phyloP scores from a whole-genome alignment of 2,888 invertebrate genomes.

The Anaspis maculata region DNA sequence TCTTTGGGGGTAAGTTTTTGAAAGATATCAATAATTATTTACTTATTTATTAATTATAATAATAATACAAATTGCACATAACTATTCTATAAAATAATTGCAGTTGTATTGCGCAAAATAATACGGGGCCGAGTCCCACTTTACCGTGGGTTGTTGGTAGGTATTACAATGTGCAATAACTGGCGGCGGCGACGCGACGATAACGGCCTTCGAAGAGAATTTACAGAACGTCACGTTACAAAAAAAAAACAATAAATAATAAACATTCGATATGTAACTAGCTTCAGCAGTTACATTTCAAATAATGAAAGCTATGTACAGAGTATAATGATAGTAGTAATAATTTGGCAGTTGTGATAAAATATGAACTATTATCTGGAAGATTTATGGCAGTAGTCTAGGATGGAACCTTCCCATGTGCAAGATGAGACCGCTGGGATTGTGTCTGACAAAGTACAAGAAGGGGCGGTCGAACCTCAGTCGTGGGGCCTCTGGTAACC shows the following conservation, averaged over 20 bases:
- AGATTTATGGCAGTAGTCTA: slow-evolving; percentile 62
- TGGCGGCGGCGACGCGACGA: too few species aligned
- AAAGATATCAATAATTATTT: neutral
- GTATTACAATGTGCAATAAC: too few species aligned
- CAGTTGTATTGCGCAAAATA: too few species aligned
- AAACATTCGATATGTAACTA: slow-evolving; percentile 16
- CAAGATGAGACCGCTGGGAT: slow-evolving; percentile 83
- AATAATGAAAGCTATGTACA: too few species aligned
- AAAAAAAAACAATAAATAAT: too few species aligned
- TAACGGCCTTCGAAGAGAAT: too few species aligned
- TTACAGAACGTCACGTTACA: too few species aligned
- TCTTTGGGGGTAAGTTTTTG: neutral
- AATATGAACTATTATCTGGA: too few species aligned
- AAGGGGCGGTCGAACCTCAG: slow-evolving; percentile 82
- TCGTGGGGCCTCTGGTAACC: slow-evolving; percentile 62
- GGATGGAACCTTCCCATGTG: slow-evolving; percentile 86
- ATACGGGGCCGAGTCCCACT: too few species aligned
- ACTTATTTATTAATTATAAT: neutral
- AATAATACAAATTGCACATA: slow-evolving; percentile 10
- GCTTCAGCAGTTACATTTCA: slow-evolving; percentile 14
- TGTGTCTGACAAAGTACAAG: slow-evolving; percentile 81
- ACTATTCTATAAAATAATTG: slow-evolving; percentile 9
- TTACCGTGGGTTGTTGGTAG: too few species aligned
- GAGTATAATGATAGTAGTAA: slow-evolving; percentile 7
- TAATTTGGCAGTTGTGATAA: slow-evolving; percentile 8